Base-by-base conservation (phyloP, 2,888 invertebrate species). In the Mystacides longicornis region DNA sequence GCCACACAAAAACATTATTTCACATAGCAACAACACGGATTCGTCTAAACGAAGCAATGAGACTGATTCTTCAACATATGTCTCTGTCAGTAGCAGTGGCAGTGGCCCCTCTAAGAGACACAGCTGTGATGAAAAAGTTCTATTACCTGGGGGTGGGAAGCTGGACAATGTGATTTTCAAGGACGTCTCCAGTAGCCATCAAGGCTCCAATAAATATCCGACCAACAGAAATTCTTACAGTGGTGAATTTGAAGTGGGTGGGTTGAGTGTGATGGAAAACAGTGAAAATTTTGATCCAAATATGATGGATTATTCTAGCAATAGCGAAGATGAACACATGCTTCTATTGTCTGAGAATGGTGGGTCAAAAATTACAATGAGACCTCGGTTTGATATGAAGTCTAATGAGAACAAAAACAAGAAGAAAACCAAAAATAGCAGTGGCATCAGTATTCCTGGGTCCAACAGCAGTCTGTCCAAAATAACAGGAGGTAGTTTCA, bases 261-360 rank as follows among this genome's bases (percentile, higher is more conserved):
- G 60, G 68, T 68, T 60, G 64, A 57, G 58, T 14, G 55, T 53
- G 18, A 56, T 52, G 22, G 49, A 55, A 18, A 58, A 60, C 11
- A 52, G 43, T 7, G 54, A 57, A 18, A 42, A 31, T 19, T 49
- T 37, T 14, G 58, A 58, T 20, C 23, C 42, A 14, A 52, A 48
- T 16, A 33, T 48, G 33, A 51, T 61, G 0, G 77, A 77, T 49
- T 74, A 75, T 23, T 77, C 77, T 0, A 62, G 60, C 23, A 74
- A 74, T 58, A 75, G 75, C 42, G 77, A 78, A 64, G 77, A 78
- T 45, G 77, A 78, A 48, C 74, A 78, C 52, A 52, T 78, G 9
- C 70, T 78, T 71, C 62, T 78, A 2, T 60, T 78, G 9, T 74
- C 77, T 0, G 77, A 77, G 60, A 74, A 76, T 46, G 75, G 72